Base-by-base conservation (phyloP, 2,797 vertebrate species). In the Takifugu rubripes region DNA sequence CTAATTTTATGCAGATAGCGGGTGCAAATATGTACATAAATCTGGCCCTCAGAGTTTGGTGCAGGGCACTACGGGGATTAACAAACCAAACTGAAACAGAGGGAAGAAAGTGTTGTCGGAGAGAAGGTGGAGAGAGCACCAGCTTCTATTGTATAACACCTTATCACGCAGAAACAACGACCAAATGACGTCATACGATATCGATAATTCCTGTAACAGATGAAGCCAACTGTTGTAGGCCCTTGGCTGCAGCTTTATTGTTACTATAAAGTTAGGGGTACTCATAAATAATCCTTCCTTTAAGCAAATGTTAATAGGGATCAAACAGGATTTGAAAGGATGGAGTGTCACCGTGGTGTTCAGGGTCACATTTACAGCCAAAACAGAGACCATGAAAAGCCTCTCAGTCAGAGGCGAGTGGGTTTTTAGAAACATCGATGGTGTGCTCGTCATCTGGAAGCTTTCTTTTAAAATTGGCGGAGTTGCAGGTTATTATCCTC, bases 1-100 rank as follows among this genome's bases (percentile, higher is more conserved):
- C 64, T 81, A 66, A 83, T 85, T 84, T 81, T 54, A 86, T 83
- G 82, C 76, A 79, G 72, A 82, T 85, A 77, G 66, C 24, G 15
- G 24, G 16, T 26, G 12, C 58, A 72, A 79, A 84, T 79, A 80
- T 86, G 72, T 75, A 71, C 75, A 84, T 83, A 79, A 85, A 76
- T 86, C 64, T 72, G 53, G 33, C 59, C 57, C 36, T 63, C 46
- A n/a, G 57, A 61, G 49, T 72, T 66, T 69, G 65, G 54, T 73
- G 69, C 48, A 52, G 60, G 54, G 40, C 61, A 52, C 64, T 70
- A 58, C 60, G 52, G 48, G 54, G 61, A 80, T 84, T 75, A 81
- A 78, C 54, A 68, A 70, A 66, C 47, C 56, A 67, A 66, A 67
- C 24, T 27, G 15, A 46, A 61, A 54, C 40, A 50, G 54, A 46